A percentile compares a stretch with the other conserved stretches of the same genome.
phyloP scores from a whole-genome alignment of 1,140 invertebrate species.

The Apis florea region DNA sequence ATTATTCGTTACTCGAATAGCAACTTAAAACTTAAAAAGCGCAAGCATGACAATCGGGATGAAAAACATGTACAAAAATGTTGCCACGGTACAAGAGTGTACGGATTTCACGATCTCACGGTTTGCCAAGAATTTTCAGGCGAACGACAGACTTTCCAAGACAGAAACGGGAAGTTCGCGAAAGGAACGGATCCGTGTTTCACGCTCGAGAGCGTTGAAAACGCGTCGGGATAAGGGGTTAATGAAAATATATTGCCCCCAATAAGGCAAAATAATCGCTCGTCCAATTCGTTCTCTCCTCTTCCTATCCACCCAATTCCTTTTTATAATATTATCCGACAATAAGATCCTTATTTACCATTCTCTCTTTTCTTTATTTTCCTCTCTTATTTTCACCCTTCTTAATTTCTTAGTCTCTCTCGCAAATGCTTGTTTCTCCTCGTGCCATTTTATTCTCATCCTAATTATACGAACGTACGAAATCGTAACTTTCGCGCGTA shows the following conservation, averaged over 20 bases:
- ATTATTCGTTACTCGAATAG: no score
- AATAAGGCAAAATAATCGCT: constrained; percentile 28
- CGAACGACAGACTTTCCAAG: not conserved
- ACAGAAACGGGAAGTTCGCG: not conserved
- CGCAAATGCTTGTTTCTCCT: not conserved
- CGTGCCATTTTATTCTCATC: not conserved
- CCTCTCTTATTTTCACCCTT: no score
- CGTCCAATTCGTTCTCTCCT: not conserved
- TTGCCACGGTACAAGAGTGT: not conserved
- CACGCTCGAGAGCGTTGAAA: constrained; percentile 1
- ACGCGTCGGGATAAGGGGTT: not conserved
- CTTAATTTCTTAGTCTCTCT: not conserved
- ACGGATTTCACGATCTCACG: not conserved
- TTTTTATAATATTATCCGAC: not conserved
- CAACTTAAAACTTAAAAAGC: not conserved
- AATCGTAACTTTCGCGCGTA: not conserved
- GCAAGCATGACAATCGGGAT: not conserved
- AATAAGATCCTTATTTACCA: not conserved
- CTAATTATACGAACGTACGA: not conserved
- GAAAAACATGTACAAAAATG: constrained; percentile 4
- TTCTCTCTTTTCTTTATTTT: not conserved
- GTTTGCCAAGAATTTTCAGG: constrained; percentile 16
- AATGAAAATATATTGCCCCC: constrained; percentile 22
- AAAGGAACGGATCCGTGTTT: not conserved
- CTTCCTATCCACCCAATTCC: not conserved